Conservation (phyloP, 2,113 vertebrate genomes). For the Aegotheles bennettii region DNA sequence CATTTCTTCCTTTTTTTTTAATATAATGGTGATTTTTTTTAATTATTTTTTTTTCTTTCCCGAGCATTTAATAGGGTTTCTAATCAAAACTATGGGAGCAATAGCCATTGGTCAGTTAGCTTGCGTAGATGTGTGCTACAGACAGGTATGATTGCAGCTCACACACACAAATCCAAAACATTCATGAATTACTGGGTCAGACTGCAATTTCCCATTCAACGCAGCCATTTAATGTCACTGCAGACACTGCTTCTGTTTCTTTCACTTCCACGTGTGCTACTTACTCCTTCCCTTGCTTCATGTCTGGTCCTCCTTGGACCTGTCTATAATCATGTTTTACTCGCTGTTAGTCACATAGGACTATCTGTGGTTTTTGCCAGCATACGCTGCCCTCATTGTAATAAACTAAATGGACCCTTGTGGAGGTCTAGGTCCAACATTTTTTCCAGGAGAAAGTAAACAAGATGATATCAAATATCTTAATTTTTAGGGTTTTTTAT, state of each 20-base stretch:
- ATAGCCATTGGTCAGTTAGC: neutral
- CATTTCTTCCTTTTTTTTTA: neutral
- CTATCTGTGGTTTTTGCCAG: neutral
- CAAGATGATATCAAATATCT: neutral
- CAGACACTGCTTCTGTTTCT: neutral
- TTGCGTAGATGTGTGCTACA: neutral
- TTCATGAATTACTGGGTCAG: neutral
- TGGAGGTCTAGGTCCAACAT: neutral
- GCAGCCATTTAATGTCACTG: neutral
- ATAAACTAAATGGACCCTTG: neutral
- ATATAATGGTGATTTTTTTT: neutral
- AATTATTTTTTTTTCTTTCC: neutral
- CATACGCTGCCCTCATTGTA: neutral
- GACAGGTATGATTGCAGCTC: neutral
- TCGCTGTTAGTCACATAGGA: neutral
- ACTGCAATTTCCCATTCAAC: neutral
- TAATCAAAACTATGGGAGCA: neutral
- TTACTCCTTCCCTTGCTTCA: neutral
- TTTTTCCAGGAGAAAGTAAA: neutral
- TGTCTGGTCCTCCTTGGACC: fast-evolving
- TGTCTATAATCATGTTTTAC: neutral
- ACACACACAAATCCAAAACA: neutral
- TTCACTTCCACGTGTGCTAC: neutral
- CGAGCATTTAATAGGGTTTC: neutral
- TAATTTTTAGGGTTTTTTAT: neutral